Evolutionary conservation across 2,113 vertebrate genomes (phyloP), one percentile per base, ranked within the genome.

Genomic region (Ceyx cyanopectus): DNA sequence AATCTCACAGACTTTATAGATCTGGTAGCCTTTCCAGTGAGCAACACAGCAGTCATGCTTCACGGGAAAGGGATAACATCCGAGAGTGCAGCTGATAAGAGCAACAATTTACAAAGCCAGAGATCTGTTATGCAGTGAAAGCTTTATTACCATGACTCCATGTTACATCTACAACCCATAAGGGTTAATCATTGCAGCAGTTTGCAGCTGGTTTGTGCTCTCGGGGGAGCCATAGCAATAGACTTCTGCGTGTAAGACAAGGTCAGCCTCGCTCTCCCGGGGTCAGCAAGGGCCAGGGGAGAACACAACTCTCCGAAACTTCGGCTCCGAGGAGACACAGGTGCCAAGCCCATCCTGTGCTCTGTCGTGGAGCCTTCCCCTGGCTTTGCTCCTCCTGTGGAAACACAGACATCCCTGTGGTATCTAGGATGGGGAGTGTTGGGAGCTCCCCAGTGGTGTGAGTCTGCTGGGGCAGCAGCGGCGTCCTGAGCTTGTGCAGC

Each of bases 161-260:
- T 91, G 94, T 93, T 96, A 94, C 93, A 87, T 96, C 86, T 92
- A 69, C 95, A 95, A 34, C 92, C 95, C 91, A 93, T 93, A 97
- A 97, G 97, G 97, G 97, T 97, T 98, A 98, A 98, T 97, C 95
- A 96, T 95, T 90, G 96, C 93, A 90, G 95, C 95, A 94, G 93
- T 94, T 97, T 93, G 95, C 96, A 97, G 95, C 96, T 94, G 92
- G 85, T 91, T 93, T 78, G 92, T 46, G 86, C 92, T 96, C 97
- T 92, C 96, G 5, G 83, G 96, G 96, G 97, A 97, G 80, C 57
- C 88, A 11, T 90, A 90, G 91, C 97, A 95, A 96, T 96, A 97
- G 96, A 98, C 97, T 96, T 53, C 90, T 72, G 83, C 29, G 3
- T 78, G 91, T 86, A 78, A 94, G 94, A 82, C 92, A 89, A 93